Evolutionary conservation across 2,797 vertebrate species (phyloP), one percentile per base, ranked within the genome.

Genomic region (Neoniphon sammara): DNA sequence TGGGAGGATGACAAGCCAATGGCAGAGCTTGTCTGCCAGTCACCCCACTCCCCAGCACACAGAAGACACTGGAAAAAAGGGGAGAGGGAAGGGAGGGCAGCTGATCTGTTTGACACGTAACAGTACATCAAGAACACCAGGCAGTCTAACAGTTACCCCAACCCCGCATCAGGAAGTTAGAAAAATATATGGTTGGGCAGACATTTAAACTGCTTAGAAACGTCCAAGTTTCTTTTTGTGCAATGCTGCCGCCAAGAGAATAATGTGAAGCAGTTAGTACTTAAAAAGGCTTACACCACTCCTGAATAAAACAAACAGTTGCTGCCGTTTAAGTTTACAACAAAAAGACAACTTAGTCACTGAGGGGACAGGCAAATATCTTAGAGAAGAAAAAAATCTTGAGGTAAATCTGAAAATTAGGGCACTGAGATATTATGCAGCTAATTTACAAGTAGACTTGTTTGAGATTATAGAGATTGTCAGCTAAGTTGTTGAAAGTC

Each of bases 1-100:
- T 81, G 88, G 49, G 80, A 85, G 55, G 56, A 75, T 80, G 79
- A 89, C 70, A 82, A 87, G 80, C 94, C 93, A 94, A 94, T 94
- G 82, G 89, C 80, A 91, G 87, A 78, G 88, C 87, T 82, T 63
- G 81, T 71, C 84, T 44, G 3, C 27, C 50, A 64, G 88, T 92
- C 93, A 92, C 92, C 91, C 93, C 90, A 93, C 91, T 68, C 80
- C 49, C 57, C 21, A 31, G 46, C 67, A 47, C 71, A 68, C 74
- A 79, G 65, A 85, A 87, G 82, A 84, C 82, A 84, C 17, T 62
- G 73, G 55, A 44, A 57, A 80, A 53, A 62, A 69, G 49, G 17
- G 47, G 78, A 64, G 47, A 78, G 21, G 64, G 61, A 25, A 31
- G 23, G 34, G 23, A 42, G 82, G 73, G 62, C 82, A 89, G 84